Evolutionary conservation across 2,113 vertebrate genomes (phyloP).

Genomic region (Nerophis ophidion): DNA sequence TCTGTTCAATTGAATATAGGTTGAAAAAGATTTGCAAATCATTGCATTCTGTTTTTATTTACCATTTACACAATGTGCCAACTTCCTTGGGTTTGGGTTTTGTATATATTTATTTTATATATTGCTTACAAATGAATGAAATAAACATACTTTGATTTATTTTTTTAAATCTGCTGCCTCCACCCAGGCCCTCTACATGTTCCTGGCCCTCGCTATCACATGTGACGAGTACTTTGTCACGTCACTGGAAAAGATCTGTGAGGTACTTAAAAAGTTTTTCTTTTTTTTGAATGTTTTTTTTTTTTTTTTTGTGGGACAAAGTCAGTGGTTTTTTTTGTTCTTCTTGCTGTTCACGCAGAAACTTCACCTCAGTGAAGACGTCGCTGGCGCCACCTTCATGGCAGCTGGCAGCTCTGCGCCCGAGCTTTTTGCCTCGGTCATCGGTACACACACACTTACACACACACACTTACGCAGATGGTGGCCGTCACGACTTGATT

Average conservation of each 20-base stretch:
- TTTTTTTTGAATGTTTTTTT: neutral
- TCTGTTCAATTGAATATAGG: too few relatives aligned
- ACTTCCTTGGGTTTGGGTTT: too few relatives aligned
- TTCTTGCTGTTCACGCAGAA: constrained; percentile 67
- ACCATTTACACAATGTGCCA: too few relatives aligned
- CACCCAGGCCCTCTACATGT: constrained; percentile 92
- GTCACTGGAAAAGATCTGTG: constrained; percentile 94
- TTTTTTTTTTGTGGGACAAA: neutral
- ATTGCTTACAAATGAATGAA: too few relatives aligned
- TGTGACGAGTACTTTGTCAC: constrained; percentile 97
- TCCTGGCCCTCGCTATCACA: constrained; percentile 92
- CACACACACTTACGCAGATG: neutral
- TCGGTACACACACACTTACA: constrained; percentile 68
- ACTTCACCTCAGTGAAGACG: constrained; percentile 93
- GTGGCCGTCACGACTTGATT: constrained; percentile 22
- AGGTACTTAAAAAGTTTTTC: constrained; percentile 67
- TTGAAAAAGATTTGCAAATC: too few relatives aligned
- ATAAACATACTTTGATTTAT: too few relatives aligned
- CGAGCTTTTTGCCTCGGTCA: constrained; percentile 93
- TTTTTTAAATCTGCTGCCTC: constrained; percentile 5
- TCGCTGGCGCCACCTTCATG: constrained; percentile 98
- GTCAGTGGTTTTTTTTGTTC: neutral
- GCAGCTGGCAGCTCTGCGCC: constrained; percentile 97
- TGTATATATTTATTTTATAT: too few relatives aligned
- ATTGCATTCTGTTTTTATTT: too few relatives aligned